Evolutionary conservation across 2,113 vertebrate genomes (phyloP).

Genomic region (Hirundichthys speculiger): DNA sequence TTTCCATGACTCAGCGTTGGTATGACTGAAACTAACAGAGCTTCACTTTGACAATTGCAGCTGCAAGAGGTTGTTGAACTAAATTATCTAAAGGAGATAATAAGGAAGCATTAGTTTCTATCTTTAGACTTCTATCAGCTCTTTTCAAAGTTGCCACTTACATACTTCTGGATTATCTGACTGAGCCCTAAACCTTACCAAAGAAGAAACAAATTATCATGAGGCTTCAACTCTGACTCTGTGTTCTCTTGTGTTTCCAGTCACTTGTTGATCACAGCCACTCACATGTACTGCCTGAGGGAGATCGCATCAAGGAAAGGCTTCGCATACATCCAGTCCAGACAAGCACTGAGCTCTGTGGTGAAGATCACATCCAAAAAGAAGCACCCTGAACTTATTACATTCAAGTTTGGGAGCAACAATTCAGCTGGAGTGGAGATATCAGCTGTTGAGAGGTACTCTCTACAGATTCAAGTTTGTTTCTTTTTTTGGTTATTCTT

Average conservation of each 20-base stretch:
- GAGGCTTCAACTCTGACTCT: not conserved
- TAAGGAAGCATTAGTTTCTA: too few relatives aligned
- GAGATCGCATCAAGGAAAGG: conserved; percentile 94
- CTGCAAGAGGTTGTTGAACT: too few relatives aligned
- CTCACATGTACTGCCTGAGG: conserved; percentile 98
- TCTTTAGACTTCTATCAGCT: too few relatives aligned
- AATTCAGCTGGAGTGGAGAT: conserved; percentile 93
- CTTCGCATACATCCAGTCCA: conserved; percentile 96
- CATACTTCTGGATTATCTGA: too few relatives aligned
- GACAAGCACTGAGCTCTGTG: conserved; percentile 94
- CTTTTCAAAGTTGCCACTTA: too few relatives aligned
- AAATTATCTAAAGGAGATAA: too few relatives aligned
- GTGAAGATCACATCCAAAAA: conserved; percentile 99
- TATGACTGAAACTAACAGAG: too few relatives aligned
- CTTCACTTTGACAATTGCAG: too few relatives aligned
- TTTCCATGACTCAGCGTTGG: too few relatives aligned
- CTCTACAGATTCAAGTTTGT: not conserved
- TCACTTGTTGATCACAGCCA: conserved; percentile 94
- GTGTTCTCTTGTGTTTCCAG: conserved; percentile 68
- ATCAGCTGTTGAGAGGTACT: conserved; percentile 92
- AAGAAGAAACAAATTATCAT: not conserved
- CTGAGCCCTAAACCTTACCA: too few relatives aligned
- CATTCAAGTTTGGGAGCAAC: conserved; percentile 97
- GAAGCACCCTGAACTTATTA: conserved; percentile 98
- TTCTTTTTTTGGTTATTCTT: not conserved